These are phyloP conservation scores for Molossus alvarezi DNA, from an alignment of 2,797 vertebrate genomes.

Conservation along the genomic window DNA sequence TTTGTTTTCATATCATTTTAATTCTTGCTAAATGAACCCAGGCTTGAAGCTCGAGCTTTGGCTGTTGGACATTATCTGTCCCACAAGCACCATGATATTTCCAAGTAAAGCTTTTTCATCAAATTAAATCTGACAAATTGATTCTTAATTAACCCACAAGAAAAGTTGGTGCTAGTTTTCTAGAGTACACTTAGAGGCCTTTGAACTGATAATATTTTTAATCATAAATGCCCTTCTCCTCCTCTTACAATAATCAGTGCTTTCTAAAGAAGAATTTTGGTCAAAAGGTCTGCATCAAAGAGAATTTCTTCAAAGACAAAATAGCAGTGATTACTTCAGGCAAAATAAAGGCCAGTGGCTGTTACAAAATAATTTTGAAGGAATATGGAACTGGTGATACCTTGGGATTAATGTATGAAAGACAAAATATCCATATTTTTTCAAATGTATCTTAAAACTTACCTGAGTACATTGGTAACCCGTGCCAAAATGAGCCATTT, in stretches of 20 bases:
- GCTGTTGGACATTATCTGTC: conserved; percentile 71
- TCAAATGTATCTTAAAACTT: conserved; percentile 39
- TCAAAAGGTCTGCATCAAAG: conserved; percentile 80
- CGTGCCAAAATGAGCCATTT: neutral
- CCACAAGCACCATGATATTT: conserved; percentile 70
- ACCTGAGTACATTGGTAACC: neutral
- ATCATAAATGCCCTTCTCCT: conserved; percentile 80
- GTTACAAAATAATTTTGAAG: conserved; percentile 79
- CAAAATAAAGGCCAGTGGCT: conserved; percentile 75
- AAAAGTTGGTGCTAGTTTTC: conserved; percentile 79
- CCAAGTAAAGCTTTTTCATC: conserved; percentile 76
- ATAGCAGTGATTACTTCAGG: conserved; percentile 77
- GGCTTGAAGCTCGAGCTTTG: conserved; percentile 63
- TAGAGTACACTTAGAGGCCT: conserved; percentile 80
- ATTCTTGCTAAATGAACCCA: conserved; percentile 72
- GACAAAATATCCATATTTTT: conserved; percentile 79
- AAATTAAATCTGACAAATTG: conserved; percentile 81
- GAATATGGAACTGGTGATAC: conserved; percentile 73
- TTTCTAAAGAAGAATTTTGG: conserved; percentile 71
- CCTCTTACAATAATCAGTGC: conserved; percentile 75
- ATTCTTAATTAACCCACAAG: conserved; percentile 84
- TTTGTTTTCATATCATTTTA: conserved; percentile 77
- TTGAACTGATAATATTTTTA: conserved; percentile 71
- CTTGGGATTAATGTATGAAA: conserved; percentile 75
- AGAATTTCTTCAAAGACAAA: conserved; percentile 80